Percentiles rank a stretch among this genome's conserved stretches.
phyloP scores from a whole-genome alignment of 2,113 vertebrate species.

The Pseudopipra pipra region DNA sequence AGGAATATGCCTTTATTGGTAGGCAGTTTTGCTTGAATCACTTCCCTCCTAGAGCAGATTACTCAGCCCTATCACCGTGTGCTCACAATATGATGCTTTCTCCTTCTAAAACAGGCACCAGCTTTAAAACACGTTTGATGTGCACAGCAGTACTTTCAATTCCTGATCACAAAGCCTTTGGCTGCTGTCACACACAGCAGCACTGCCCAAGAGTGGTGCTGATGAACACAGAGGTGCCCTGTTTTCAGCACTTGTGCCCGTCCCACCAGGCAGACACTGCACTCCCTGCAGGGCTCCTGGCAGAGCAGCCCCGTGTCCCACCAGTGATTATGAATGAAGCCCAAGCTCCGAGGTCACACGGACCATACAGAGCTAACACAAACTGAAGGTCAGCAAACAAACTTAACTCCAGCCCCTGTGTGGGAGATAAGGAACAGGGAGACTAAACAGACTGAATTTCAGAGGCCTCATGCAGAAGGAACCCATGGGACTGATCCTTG shows the following conservation, averaged over 20 bases:
- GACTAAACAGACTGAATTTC: neutral
- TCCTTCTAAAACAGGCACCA: neutral
- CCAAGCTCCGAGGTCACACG: neutral
- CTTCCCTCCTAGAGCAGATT: neutral
- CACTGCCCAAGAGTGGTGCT: neutral
- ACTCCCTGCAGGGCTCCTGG: neutral
- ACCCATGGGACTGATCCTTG: neutral
- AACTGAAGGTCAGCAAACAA: constrained; percentile 4
- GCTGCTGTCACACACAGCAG: neutral
- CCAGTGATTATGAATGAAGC: neutral
- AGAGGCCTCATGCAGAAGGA: neutral
- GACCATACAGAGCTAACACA: neutral
- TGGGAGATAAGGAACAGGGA: neutral
- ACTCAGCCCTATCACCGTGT: neutral
- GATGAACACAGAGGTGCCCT: neutral
- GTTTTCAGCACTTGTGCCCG: neutral
- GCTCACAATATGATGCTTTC: neutral
- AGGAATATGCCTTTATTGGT: neutral
- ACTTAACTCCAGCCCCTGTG: neutral
- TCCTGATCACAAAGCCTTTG: neutral
- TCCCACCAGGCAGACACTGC: neutral
- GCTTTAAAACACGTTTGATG: neutral
- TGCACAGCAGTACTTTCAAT: neutral
- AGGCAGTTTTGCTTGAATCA: neutral
- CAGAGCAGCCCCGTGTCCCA: neutral